Evolutionary conservation across 2,797 vertebrate genomes (phyloP).

Genomic region (Dicrostonyx torquatus): DNA sequence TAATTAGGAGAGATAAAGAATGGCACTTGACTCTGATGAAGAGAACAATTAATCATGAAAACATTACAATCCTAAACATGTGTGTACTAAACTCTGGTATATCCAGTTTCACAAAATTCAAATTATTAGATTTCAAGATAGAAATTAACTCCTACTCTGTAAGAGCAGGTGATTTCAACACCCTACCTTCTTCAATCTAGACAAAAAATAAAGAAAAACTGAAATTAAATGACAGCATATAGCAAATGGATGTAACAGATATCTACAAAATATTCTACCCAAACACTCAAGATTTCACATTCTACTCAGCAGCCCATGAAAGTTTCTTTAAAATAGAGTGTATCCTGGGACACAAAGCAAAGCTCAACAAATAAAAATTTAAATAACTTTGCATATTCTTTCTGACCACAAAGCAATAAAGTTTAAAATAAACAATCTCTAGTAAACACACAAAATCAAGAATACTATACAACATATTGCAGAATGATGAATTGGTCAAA

Average conservation of each 20-base stretch:
- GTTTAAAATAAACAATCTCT: background rate
- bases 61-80: background rate
- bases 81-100: background rate
- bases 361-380: background rate
- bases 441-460: background rate
- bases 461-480: background rate
- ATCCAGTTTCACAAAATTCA: background rate
- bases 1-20: background rate
- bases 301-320: background rate
- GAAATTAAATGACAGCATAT: background rate
- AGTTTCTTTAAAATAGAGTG: background rate
- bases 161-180: background rate
- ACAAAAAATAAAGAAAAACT: background rate
- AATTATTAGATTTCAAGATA: background rate
- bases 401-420: background rate
- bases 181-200: background rate
- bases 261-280: background rate
- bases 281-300: background rate
- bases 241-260: background rate
- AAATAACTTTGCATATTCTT: background rate
- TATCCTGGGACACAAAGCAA: background rate
- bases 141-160: background rate
- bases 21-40: background rate
- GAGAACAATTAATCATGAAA: background rate
- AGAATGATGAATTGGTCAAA: background rate